Evolutionary conservation across 2,113 vertebrate genomes (phyloP), one percentile per base, ranked within the genome.

Genomic region (Dasyprocta punctata): DNA sequence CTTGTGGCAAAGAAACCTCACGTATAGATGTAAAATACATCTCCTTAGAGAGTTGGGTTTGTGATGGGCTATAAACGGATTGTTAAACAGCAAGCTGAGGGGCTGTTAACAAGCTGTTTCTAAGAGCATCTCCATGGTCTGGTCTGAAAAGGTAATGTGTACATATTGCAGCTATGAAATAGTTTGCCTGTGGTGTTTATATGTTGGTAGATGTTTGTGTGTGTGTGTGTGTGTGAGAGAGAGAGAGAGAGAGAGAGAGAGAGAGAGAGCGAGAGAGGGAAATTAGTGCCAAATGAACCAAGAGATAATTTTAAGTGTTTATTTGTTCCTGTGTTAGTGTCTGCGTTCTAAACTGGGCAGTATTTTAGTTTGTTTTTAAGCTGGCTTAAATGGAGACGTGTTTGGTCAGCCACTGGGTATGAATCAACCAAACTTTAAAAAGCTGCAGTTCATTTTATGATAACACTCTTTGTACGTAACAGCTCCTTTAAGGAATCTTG

Each of bases 21-120:
- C 16, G 49, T 92, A 85, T 38, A 93, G 96, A 95, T 94, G 89
- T 92, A 93, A 94, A 96, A 86, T 97, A 63, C 73, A 33, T 97
- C 91, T 97, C 94, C 93, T 95, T 86, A 78, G 95, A 97, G 96
- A 80, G 33, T 0, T 97, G 95, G 75, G 86, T 96, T 95, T 97
- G 87, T 93, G 95, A 96, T 88, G 84, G 97, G 81, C 94, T 94
- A 47, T 98, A 94, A 98, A 93, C 22, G 75, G 96, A 94, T 92
- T 96, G 96, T 96, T 97, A 95, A 94, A 92, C 73, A 92, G 94
- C 96, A 90, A 17, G 80, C 73, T 7, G 36, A 96, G 75, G 91
- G 97, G 81, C 92, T 91, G 67, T 94, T 97, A 97, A 92, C 96
- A 98, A 96, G 93, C 96, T 96, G 95, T 96, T 96, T 97, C 89